Percentiles rank a stretch among this genome's conserved stretches.
These are phyloP conservation scores for Lottia gigantea DNA, from an alignment of 2,888 invertebrate genomes.

Conservation along the genomic window DNA sequence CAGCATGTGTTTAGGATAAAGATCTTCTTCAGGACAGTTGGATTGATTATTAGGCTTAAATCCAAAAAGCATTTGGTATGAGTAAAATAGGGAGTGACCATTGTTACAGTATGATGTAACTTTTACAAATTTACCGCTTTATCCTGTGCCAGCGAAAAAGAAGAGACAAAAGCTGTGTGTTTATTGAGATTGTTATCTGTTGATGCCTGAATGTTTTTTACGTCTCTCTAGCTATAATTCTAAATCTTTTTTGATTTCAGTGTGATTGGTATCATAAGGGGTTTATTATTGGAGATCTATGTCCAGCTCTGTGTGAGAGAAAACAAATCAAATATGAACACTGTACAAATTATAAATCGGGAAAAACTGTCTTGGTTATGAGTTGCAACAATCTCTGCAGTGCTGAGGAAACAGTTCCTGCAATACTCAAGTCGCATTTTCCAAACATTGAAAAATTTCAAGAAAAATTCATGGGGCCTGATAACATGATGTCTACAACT, in stretches of 20 bases:
- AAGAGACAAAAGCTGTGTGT: too few relatives aligned
- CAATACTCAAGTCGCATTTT: slow-evolving; percentile 45
- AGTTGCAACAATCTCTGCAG: slow-evolving; percentile 37
- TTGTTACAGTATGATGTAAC: too few relatives aligned
- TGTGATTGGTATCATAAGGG: slow-evolving; percentile 69
- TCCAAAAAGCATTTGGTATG: too few relatives aligned
- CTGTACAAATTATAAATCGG: slow-evolving; percentile 75
- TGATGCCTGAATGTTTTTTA: too few relatives aligned
- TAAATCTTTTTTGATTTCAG: slow-evolving; percentile 36
- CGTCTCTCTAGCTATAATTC: not conserved
- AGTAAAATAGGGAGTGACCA: too few relatives aligned
- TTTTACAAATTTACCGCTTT: too few relatives aligned
- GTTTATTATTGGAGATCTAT: slow-evolving; percentile 75
- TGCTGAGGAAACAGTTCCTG: slow-evolving; percentile 27
- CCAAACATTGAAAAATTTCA: slow-evolving; percentile 14
- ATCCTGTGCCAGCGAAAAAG: too few relatives aligned
- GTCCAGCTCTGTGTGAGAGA: slow-evolving; percentile 74
- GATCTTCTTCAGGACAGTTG: too few relatives aligned
- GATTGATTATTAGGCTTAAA: too few relatives aligned
- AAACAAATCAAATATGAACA: slow-evolving; percentile 71
- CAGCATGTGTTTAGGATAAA: too few relatives aligned
- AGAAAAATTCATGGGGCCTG: not conserved
- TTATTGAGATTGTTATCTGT: too few relatives aligned
- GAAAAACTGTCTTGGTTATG: slow-evolving; percentile 70
- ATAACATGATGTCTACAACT: not conserved